phyloP scores from a whole-genome alignment of 2,113 vertebrate species.

The Excalfactoria chinensis region DNA sequence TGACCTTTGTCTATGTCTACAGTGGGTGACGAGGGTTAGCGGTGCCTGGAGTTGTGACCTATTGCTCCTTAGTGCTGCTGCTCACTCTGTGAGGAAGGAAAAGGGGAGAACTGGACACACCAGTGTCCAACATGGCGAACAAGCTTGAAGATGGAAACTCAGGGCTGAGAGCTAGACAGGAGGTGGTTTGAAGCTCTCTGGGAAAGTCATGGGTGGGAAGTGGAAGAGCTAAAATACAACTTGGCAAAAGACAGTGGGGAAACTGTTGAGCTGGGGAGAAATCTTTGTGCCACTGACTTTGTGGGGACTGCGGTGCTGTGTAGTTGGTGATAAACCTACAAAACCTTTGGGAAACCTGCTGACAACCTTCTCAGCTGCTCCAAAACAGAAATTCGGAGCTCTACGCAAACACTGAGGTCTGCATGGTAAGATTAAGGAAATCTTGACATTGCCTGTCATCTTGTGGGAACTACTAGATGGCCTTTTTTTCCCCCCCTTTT shows the following conservation, averaged over 20 bases:
- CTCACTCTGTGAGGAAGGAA: not conserved
- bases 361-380: not conserved
- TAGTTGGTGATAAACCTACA: not conserved
- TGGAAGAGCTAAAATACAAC: not conserved
- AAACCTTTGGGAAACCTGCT: not conserved
- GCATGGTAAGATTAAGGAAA: not conserved
- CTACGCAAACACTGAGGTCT: not conserved
- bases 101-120: not conserved
- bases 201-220: not conserved
- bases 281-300: not conserved
- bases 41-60: not conserved
- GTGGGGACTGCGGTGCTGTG: not conserved
- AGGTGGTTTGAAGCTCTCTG: not conserved
- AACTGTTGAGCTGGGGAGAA: not conserved
- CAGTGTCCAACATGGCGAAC: accelerated
- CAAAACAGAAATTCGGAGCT: not conserved
- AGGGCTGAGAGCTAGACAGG: not conserved
- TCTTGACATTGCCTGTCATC: not conserved
- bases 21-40: not conserved
- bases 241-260: not conserved
- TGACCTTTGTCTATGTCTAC: not conserved
- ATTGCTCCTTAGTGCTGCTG: not conserved
- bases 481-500: not conserved
- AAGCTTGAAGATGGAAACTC: not conserved
- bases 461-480: not conserved